Base-by-base conservation (phyloP, 2,113 vertebrate genomes). In the Brevimyrus niger region DNA sequence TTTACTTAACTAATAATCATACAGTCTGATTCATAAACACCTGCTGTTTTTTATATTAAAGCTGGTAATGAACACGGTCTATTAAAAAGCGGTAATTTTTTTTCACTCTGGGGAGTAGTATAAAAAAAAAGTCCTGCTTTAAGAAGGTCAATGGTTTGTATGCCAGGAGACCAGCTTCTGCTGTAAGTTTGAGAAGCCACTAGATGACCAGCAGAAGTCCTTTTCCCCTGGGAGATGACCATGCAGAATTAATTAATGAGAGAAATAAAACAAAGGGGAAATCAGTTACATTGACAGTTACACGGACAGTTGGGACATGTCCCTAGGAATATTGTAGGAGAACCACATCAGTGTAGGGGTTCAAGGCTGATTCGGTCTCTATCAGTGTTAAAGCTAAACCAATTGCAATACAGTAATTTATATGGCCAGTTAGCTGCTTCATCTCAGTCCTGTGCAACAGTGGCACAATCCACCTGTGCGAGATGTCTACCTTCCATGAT, bases 41-140 rank as follows among this genome's bases (percentile, higher is more conserved):
- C 87, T 87, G 87, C 86, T 87, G 86, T 44, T 80, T 87, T 87
- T 87, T 38, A 61, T 87, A 87, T 53, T 38, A 42, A 55, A 53
- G 86, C 23, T 87, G 86, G 86, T 58, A 58, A 87, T 58, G 86
- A 87, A 58, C 86, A 58, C 9, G 51, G 27, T 55, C 31, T 42
- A 58, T 87, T 86, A 86, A 86, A 86, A 86, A 86, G 48, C 84
- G 27, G 46, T 15, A 51, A 86, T 55, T 55, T 86, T 86, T 86
- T 48, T 48, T 31, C 50, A 51, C 85, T 53, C 47, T n/a, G 51
- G 85, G 87, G 31, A 61, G 53, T 21, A 44, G 87, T 5, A 42
- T 13, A 21, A 46, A 84, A 87, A 87, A 87, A 38, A 38, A 13
- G 87, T 58, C 23, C 51, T n/a, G 35, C 35, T 42, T 58, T 53